phyloP scores from a whole-genome alignment of 2,113 vertebrate genomes.

The Corydoras maculifer region DNA sequence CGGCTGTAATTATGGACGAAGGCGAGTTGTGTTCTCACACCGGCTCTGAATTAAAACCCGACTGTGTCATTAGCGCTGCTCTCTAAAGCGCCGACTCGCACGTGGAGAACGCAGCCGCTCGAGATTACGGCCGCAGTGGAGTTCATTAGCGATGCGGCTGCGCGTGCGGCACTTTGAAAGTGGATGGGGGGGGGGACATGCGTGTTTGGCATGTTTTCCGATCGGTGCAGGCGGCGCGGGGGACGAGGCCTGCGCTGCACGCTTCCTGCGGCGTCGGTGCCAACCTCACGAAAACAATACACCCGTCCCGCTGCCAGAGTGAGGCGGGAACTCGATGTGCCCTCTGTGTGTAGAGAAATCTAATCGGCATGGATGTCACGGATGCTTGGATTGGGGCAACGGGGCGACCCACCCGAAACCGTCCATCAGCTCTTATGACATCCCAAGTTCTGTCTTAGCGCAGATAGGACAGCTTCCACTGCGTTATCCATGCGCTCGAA shows the following conservation, averaged over 20 bases:
- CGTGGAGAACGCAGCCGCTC: conserved; percentile 45
- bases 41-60: conserved; percentile 50
- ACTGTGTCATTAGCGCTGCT: conserved; percentile 38
- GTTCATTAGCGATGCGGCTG: conserved; percentile 44
- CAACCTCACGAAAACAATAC: conserved; percentile 42
- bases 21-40: conserved; percentile 56
- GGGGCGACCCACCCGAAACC: too few relatives aligned
- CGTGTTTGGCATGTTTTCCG: conserved; percentile 45
- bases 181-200: conserved; percentile 36
- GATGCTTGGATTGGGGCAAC: too few relatives aligned
- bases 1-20: conserved; percentile 54
- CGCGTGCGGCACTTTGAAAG: conserved; percentile 28
- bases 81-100: conserved; percentile 47
- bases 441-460: too few relatives aligned
- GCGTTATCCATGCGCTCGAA: too few relatives aligned
- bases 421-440: too few relatives aligned
- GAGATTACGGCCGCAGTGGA: conserved; percentile 33
- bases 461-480: too few relatives aligned
- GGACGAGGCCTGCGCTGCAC: conserved; percentile 18
- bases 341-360: too few relatives aligned
- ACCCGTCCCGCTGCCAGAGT: conserved; percentile 19
- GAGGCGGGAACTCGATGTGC: conserved; percentile 11
- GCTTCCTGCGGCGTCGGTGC: conserved; percentile 36
- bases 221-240: conserved; percentile 45
- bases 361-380: too few relatives aligned